Percentiles rank a stretch among this genome's conserved stretches.
These are phyloP conservation scores for Latrodectus hesperus DNA, from an alignment of 2,888 invertebrate genomes.

Conservation along the genomic window DNA sequence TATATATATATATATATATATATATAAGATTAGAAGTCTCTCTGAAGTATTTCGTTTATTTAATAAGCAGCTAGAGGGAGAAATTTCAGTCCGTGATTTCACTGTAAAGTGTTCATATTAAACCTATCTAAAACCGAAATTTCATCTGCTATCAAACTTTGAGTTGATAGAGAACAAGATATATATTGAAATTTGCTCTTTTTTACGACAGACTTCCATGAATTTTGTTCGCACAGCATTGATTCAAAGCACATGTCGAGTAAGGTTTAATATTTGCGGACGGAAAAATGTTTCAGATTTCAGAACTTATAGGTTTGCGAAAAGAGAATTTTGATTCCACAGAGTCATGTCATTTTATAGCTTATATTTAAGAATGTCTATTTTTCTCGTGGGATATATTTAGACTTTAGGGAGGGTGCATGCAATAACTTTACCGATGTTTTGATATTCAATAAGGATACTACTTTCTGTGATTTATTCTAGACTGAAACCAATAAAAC, in stretches of 20 bases:
- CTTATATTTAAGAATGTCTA: too few species aligned
- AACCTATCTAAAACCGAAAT: background rate
- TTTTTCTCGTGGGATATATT: too few species aligned
- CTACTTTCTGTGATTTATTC: too few species aligned
- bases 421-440: too few species aligned
- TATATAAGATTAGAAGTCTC: too few species aligned
- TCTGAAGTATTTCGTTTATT: too few species aligned
- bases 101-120: background rate
- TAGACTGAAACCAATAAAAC: too few species aligned
- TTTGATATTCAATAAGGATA: too few species aligned
- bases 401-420: too few species aligned
- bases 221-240: background rate
- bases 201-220: background rate
- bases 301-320: background rate
- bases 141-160: background rate
- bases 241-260: background rate
- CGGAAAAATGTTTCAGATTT: background rate
- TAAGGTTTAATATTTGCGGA: constrained; percentile 2
- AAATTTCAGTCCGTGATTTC: background rate
- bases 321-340: background rate
- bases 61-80: too few species aligned
- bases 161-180: background rate
- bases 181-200: background rate
- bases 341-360: too few species aligned
- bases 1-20: too few species aligned